These are phyloP conservation scores for Trissolcus brochymenae DNA, from an alignment of 2,888 invertebrate genomes.

Conservation along the genomic window DNA sequence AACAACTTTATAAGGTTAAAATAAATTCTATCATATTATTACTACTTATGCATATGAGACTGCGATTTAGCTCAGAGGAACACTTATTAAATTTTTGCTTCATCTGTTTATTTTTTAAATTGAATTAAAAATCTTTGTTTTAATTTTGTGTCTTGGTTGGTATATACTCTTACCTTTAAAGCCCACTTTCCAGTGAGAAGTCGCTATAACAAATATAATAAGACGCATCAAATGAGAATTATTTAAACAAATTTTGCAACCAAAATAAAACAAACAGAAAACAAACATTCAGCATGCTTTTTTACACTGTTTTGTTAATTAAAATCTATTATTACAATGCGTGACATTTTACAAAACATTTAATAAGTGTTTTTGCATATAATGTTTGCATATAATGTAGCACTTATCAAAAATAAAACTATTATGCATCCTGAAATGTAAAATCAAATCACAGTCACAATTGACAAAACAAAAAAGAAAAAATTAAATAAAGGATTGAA, in stretches of 20 bases:
- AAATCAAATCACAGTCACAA: no score
- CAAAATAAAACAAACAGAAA: background rate
- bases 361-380: no score
- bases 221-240: conserved; percentile 3
- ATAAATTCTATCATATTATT: background rate
- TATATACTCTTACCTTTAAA: conserved; percentile 79
- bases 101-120: no score
- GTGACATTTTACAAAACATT: no score
- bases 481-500: background rate
- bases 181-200: conserved; percentile 81
- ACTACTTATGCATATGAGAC: background rate
- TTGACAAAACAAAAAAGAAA: background rate
- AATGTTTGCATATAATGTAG: no score
- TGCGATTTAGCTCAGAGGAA: background rate
- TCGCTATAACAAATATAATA: conserved; percentile 79
- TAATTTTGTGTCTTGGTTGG: background rate
- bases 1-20: conserved; percentile 3
- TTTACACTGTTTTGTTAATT: no score
- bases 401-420: no score
- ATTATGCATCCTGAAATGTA: no score
- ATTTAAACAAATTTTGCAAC: background rate
- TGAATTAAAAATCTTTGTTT: background rate
- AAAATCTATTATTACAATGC: no score
- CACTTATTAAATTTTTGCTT: conserved; percentile 9
- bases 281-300: background rate